Percentiles rank a stretch among this genome's conserved stretches.
Evolutionary conservation across 2,797 vertebrate species (phyloP).

Genomic region (Chlorospingus semifuscus): DNA sequence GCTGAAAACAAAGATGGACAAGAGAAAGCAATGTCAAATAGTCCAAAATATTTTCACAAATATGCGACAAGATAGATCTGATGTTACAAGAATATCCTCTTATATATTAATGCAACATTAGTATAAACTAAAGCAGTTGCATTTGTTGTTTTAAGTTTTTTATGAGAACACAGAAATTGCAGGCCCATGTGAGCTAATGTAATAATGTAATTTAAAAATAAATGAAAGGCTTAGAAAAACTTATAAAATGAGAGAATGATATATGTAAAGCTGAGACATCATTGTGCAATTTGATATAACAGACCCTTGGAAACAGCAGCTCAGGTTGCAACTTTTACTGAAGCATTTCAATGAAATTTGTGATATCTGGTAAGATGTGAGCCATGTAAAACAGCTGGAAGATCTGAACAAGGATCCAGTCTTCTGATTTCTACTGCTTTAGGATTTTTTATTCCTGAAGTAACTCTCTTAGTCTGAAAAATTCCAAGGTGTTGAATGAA

Average conservation of each 20-base stretch:
- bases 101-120: background rate
- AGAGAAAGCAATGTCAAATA: background rate
- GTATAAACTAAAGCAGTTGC: background rate
- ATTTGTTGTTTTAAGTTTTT: background rate
- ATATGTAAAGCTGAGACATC: background rate
- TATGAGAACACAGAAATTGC: constrained; percentile 1
- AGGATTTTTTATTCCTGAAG: background rate
- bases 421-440: background rate
- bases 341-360: constrained; percentile 10
- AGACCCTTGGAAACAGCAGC: constrained; percentile 31
- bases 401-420: background rate
- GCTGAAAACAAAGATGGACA: background rate
- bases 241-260: constrained; percentile 38
- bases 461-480: background rate
- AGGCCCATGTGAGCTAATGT: constrained; percentile 3
- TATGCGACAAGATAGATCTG: background rate
- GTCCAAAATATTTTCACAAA: background rate
- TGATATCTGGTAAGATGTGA: background rate
- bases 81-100: background rate
- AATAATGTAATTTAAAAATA: constrained; percentile 20
- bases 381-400: background rate
- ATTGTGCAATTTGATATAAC: background rate
- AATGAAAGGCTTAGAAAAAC: constrained; percentile 45
- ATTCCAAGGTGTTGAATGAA: background rate
- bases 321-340: background rate